These are phyloP conservation scores for Microcebus tavaratra DNA, from an alignment of 2,113 vertebrate species.

Conservation along the genomic window DNA sequence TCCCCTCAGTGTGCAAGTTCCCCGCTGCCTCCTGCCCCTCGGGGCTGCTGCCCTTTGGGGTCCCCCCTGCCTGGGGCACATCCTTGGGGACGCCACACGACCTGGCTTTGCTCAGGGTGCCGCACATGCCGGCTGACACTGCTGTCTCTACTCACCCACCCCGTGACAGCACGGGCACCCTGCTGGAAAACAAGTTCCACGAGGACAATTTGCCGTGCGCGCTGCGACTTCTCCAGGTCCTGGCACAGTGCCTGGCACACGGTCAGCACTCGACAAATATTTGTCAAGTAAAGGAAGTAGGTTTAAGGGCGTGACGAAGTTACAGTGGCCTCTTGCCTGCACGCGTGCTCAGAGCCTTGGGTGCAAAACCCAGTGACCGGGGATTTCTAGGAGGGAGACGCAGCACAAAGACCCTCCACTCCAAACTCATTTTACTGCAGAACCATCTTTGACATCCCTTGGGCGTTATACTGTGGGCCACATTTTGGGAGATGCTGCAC, in stretches of 20 bases:
- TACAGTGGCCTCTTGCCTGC: neutral
- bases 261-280: neutral
- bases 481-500: neutral
- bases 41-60: too few relatives aligned
- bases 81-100: too few relatives aligned
- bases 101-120: neutral
- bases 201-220: neutral
- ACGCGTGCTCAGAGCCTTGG: neutral
- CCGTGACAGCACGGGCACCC: too few relatives aligned
- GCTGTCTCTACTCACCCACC: too few relatives aligned
- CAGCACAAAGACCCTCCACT: neutral
- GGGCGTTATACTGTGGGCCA: rapidly evolving
- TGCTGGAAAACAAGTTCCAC: neutral
- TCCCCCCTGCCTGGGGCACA: neutral
- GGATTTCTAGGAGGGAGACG: neutral
- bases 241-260: too few relatives aligned
- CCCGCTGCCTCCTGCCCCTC: too few relatives aligned
- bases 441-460: neutral
- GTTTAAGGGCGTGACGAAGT: neutral
- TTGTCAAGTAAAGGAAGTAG: neutral
- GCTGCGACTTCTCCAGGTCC: neutral
- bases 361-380: rapidly evolving
- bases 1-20: neutral
- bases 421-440: neutral
- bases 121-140: rapidly evolving